These are phyloP conservation scores for Apistogramma diplotaenia DNA, from an alignment of 2,113 vertebrate species.

Conservation along the genomic window DNA sequence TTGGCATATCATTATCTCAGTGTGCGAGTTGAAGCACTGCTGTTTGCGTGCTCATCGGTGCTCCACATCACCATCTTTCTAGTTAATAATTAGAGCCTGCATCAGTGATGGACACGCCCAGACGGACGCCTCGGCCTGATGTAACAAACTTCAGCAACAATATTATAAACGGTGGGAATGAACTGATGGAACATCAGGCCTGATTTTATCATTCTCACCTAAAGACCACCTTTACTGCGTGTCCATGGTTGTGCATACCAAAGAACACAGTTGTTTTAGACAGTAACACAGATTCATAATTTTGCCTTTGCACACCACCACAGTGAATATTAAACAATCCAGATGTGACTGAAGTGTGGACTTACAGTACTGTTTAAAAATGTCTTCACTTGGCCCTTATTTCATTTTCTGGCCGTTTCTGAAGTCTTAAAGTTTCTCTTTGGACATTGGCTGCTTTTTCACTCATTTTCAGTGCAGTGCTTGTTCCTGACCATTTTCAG, in stretches of 20 bases:
- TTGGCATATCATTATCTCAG: neutral
- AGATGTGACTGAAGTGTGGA: too few relatives aligned
- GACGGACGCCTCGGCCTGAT: neutral
- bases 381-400: neutral
- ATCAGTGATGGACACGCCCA: neutral
- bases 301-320: neutral
- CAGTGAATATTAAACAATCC: neutral
- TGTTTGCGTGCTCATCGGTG: neutral
- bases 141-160: neutral
- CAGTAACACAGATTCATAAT: neutral
- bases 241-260: neutral
- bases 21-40: neutral
- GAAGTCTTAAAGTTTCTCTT: neutral
- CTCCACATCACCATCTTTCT: neutral
- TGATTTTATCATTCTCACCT: neutral
- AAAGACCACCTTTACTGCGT: neutral
- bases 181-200: neutral
- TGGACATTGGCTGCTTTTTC: neutral
- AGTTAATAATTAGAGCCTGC: neutral
- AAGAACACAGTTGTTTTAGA: neutral
- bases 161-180: neutral
- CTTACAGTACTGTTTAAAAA: neutral
- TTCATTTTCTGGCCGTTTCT: neutral
- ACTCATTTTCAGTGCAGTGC: neutral
- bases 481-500: neutral